These are phyloP conservation scores for Phallusia fumigata DNA, from an alignment of 23 tunicate species.

Conservation along the genomic window DNA sequence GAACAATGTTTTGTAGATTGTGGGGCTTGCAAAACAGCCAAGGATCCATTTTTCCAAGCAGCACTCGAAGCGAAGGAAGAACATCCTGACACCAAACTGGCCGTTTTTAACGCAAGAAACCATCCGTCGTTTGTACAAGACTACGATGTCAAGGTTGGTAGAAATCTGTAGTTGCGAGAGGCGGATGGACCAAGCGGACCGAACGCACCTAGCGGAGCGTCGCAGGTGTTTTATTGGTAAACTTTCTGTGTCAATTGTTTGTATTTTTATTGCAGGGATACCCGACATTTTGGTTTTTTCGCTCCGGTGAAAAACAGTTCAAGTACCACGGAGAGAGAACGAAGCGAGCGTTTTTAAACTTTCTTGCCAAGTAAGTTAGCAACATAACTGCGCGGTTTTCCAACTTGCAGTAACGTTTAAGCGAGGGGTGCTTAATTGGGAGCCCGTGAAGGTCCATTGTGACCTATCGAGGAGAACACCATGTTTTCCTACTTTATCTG, in stretches of 20 bases:
- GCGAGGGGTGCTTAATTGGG: no score
- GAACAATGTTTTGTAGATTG: conserved; percentile 73
- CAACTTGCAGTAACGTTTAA: no score
- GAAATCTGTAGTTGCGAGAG: no score
- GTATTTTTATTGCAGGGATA: conserved; percentile 44
- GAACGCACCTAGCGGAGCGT: no score
- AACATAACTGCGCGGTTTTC: neutral
- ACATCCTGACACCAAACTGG: conserved; percentile 48
- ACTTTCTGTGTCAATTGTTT: neutral
- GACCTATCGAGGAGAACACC: no score
- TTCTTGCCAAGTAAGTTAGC: conserved; percentile 48
- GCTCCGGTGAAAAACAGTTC: conserved; percentile 39
- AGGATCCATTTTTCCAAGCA: conserved; percentile 67
- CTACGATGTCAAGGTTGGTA: conserved; percentile 48
- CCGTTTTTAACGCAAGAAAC: conserved; percentile 55
- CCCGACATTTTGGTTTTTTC: conserved; percentile 85
- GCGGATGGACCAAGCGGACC: no score
- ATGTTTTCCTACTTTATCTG: no score
- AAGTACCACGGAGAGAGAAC: conserved; percentile 62
- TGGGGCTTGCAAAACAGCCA: conserved; percentile 80
- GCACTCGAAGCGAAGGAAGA: conserved; percentile 72
- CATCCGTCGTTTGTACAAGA: conserved; percentile 21
- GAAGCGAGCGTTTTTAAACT: conserved; percentile 49
- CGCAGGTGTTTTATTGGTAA: neutral
- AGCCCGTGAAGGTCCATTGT: no score